phyloP scores from a whole-genome alignment of 2,888 invertebrate genomes.

The Cheilosia pagana region DNA sequence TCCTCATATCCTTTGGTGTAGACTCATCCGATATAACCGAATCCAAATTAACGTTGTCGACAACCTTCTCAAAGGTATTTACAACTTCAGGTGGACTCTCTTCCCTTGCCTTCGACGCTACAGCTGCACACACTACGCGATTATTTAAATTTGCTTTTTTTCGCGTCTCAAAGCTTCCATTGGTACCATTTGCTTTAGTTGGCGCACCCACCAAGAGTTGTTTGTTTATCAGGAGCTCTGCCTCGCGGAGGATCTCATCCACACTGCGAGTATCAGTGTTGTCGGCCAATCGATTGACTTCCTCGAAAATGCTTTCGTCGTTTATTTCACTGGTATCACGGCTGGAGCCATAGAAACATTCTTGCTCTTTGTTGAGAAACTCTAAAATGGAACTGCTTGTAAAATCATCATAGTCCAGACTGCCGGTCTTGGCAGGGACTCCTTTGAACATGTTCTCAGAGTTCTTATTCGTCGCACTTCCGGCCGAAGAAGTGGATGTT shows the following conservation, averaged over 20 bases:
- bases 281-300: constrained; percentile 86
- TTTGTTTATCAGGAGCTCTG: constrained; percentile 84
- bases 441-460: constrained; percentile 28
- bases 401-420: constrained; percentile 79
- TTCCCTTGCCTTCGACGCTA: constrained; percentile 23
- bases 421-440: constrained; percentile 25
- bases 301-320: constrained; percentile 87
- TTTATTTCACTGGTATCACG: constrained; percentile 75
- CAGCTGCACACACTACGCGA: constrained; percentile 2
- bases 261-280: constrained; percentile 84
- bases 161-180: constrained; percentile 46
- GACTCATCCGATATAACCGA: constrained; percentile 82
- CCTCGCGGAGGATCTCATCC: constrained; percentile 86
- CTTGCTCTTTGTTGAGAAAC: constrained; percentile 82
- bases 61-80: constrained; percentile 79
- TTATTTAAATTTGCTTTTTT: constrained; percentile 40
- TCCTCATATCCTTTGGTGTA: constrained; percentile 80
- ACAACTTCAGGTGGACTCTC: constrained; percentile 24
- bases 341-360: constrained; percentile 78
- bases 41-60: constrained; percentile 81
- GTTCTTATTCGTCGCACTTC: constrained; percentile 37
- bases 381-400: constrained; percentile 82
- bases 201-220: constrained; percentile 77
- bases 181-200: constrained; percentile 28
- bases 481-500: constrained; percentile 54